Evolutionary conservation across 2,797 vertebrate species (phyloP).

Genomic region (Cynodonichthys magdalenae): DNA sequence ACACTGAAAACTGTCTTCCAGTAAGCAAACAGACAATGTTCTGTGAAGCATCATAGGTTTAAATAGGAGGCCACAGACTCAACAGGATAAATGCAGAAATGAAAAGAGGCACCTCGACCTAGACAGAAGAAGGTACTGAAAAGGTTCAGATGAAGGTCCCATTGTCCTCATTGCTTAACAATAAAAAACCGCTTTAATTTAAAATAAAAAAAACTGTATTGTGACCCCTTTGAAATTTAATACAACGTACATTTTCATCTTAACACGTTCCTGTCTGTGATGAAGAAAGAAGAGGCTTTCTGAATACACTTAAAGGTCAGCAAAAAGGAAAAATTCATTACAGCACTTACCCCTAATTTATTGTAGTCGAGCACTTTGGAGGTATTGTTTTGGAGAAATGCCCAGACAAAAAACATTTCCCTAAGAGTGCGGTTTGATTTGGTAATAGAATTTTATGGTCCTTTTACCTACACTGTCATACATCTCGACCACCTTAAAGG

Average conservation of each 20-base stretch:
- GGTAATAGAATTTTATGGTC: conserved; percentile 71
- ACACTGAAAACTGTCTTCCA: too few relatives aligned
- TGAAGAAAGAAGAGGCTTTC: conserved; percentile 24
- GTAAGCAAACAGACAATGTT: conserved; percentile 3
- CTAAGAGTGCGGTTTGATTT: conserved; percentile 71
- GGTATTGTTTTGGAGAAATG: conserved; percentile 74
- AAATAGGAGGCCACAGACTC: conserved; percentile 36
- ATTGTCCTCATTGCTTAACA: conserved; percentile 12
- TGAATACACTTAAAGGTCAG: conserved; percentile 60
- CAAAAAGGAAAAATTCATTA: conserved; percentile 55
- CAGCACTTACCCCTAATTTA: conserved; percentile 59
- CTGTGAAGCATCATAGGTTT: conserved; percentile 24
- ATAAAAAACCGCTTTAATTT: not conserved
- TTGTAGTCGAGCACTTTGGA: conserved; percentile 59
- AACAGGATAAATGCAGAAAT: conserved; percentile 27
- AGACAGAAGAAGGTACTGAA: conserved; percentile 20
- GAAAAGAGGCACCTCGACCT: conserved; percentile 17
- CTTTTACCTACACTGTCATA: conserved; percentile 59
- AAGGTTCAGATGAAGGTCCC: conserved; percentile 14
- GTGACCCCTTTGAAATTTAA: conserved; percentile 25
- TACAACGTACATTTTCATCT: conserved; percentile 13
- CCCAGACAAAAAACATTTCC: conserved; percentile 71
- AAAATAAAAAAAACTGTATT: not conserved
- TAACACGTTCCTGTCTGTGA: conserved; percentile 21
- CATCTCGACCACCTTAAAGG: conserved; percentile 53